phyloP scores from a whole-genome alignment of 2,888 invertebrate species.

The Dasysyrphus tricinctus region DNA sequence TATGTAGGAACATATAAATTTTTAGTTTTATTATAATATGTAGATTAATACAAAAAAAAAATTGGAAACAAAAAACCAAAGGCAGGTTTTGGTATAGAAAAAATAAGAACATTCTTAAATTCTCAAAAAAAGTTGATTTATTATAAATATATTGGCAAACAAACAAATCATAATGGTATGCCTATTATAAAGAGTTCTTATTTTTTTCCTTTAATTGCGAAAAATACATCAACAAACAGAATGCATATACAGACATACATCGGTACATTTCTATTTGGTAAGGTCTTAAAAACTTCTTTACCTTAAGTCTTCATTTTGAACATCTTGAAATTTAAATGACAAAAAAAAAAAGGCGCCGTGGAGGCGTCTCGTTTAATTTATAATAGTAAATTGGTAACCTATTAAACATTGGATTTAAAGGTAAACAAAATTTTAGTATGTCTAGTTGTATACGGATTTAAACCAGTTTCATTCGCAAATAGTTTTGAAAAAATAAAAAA shows the following conservation, averaged over 20 bases:
- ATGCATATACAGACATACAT: not conserved
- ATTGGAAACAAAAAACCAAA: too few species aligned
- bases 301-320: conserved; percentile 15
- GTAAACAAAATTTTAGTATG: conserved; percentile 37
- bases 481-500: not conserved
- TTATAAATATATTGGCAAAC: too few species aligned
- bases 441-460: conserved; percentile 13
- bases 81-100: too few species aligned
- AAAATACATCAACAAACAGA: not conserved
- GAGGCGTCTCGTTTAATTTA: conserved; percentile 34
- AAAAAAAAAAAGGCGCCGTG: conserved; percentile 27
- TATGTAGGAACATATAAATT: not conserved
- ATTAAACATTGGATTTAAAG: conserved; percentile 32
- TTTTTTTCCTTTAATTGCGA: not conserved
- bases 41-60: too few species aligned
- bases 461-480: conserved; percentile 32
- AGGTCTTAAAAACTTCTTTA: conserved; percentile 9
- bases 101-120: not conserved
- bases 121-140: not conserved
- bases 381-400: conserved; percentile 21
- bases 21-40: not conserved
- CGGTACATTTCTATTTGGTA: not conserved
- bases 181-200: too few species aligned
- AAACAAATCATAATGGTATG: too few species aligned
- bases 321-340: conserved; percentile 7